Evolutionary conservation across 2,113 vertebrate genomes (phyloP), one percentile per base, ranked within the genome.

Genomic region (Ageneiosus marmoratus): DNA sequence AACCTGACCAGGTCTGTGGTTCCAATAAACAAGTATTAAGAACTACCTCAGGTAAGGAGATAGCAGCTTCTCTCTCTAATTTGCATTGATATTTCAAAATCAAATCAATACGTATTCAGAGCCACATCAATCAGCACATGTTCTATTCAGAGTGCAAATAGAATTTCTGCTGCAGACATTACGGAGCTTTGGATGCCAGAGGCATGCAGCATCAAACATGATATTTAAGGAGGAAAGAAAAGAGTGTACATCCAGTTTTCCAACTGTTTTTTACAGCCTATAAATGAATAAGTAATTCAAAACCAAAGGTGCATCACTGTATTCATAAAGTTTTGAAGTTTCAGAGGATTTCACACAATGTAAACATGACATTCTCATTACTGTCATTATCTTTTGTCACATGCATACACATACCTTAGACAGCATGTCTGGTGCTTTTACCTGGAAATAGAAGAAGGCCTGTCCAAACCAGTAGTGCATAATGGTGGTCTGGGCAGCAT

Each of bases 391-490:
- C 16, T 75, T 75, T 75, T 75, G 8, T 34, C 50, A 58, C 22
- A 56, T 70, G 16, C 11, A 29, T 67, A 56, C 53, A 32, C 60
- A 77, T 62, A 48, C 27, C 58, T 32, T 60, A 22, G 24, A 48
- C 53, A 82, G 70, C 3, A 46, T 62, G 53, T 82, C 15, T 8
- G 6, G 6, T 78, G 16, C 27, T 20, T 91, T 92, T 91, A 99
- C 98, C 97, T 99, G 98, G 77, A 97, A 97, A 93, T 95, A 99
- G 91, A 99, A 99, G 94, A 98, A 98, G 32, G 96, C 97, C 88
- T 99, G 98, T 5, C 98, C 97, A 41, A 99, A 98, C 97, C 98
- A 99, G 86, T 97, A 98, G 88, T 99, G 97, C 95, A 98, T 98
- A 85, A 97, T 92, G 86, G 97, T 96, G 78, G 96, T 94, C 89